Evolutionary conservation across 1,140 invertebrate genomes (phyloP).

Genomic region (Papilio helenus): DNA sequence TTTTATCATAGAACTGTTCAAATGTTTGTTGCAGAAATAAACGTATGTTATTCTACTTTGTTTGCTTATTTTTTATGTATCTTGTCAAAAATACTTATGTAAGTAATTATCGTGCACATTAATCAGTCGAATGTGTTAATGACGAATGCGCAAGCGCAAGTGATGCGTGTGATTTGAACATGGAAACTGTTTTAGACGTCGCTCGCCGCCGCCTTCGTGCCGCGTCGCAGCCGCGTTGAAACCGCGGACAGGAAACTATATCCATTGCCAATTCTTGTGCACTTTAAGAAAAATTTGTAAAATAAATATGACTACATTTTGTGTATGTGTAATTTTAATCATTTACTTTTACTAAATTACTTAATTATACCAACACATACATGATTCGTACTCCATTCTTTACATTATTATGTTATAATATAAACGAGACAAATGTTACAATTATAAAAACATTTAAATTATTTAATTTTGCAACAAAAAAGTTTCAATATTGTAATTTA

Average conservation of each 20-base stretch:
- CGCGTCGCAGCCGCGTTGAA: not conserved
- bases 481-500: not conserved
- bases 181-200: conserved; percentile 58
- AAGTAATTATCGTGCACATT: not conserved
- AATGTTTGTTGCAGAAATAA: too few relatives aligned
- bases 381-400: too few relatives aligned
- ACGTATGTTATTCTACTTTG: not conserved
- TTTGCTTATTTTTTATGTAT: not conserved
- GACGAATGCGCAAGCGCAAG: conserved; percentile 7
- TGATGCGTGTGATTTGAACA: conserved; percentile 47
- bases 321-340: too few relatives aligned
- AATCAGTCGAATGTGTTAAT: not conserved
- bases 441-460: not conserved
- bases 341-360: too few relatives aligned
- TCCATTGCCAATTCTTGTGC: not conserved
- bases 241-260: not conserved
- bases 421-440: too few relatives aligned
- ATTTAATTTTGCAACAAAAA: not conserved
- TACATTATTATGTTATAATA: too few relatives aligned
- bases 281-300: not conserved
- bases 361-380: too few relatives aligned
- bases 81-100: not conserved
- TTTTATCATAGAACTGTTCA: too few relatives aligned
- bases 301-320: too few relatives aligned
- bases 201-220: conserved; percentile 7